Conservation (phyloP, 2,888 invertebrate species). For the Tineola bisselliella region DNA sequence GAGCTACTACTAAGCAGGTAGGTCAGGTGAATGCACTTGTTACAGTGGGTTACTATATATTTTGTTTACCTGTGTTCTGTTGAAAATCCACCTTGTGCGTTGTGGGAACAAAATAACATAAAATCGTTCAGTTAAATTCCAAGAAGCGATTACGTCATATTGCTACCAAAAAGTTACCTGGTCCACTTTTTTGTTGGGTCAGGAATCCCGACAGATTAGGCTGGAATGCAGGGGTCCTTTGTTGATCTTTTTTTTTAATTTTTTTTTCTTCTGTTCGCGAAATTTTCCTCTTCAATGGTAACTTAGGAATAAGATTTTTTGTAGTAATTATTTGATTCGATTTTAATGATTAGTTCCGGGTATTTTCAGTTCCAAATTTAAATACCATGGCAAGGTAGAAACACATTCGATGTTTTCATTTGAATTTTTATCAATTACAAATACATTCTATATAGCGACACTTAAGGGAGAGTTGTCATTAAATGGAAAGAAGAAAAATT, state of each 20-base stretch:
- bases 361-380: neutral
- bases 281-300: neutral
- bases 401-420: too few species aligned
- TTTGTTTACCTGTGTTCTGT: neutral
- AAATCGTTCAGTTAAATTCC: neutral
- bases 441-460: too few species aligned
- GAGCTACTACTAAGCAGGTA: too few species aligned
- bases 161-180: neutral
- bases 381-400: too few species aligned
- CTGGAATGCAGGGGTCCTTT: constrained; percentile 7
- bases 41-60: too few species aligned
- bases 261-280: neutral
- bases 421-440: too few species aligned
- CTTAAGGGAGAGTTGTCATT: too few species aligned
- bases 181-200: neutral
- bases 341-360: neutral
- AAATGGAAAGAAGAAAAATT: too few species aligned
- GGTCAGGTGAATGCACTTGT: too few species aligned
- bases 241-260: neutral
- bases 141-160: constrained; percentile 7
- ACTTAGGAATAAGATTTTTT: too few species aligned
- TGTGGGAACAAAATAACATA: neutral
- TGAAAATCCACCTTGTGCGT: neutral
- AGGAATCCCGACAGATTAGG: constrained; percentile 12
- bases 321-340: neutral